Percentiles rank a stretch among this genome's conserved stretches.
Conservation (phyloP, 2,888 invertebrate genomes). For the Phrixothrix hirtus region DNA sequence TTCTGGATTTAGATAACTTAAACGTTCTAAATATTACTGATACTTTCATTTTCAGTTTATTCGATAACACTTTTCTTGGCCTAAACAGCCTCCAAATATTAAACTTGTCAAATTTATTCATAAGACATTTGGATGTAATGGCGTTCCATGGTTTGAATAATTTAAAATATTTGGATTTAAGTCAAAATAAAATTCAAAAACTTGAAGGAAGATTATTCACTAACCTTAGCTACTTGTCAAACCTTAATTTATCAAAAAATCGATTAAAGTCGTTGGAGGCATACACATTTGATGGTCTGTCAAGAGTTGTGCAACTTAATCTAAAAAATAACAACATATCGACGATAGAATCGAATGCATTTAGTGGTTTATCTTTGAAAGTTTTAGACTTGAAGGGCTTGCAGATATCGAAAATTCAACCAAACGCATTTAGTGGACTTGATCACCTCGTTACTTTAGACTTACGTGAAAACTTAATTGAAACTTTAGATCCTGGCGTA, state of each 20-base stretch:
- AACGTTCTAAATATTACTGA: neutral
- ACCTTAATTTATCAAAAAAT: conserved; percentile 40
- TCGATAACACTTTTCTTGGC: neutral
- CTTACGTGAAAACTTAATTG: conserved; percentile 13
- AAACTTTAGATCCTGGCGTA: neutral
- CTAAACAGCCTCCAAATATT: conserved; percentile 12
- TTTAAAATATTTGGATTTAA: conserved; percentile 17
- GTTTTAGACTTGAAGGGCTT: neutral
- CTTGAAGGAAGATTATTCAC: conserved; percentile 15
- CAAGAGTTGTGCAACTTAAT: conserved; percentile 18
- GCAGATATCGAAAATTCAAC: conserved; percentile 1
- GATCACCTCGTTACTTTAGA: conserved; percentile 1
- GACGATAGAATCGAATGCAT: conserved; percentile 3
- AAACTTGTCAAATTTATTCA: conserved; percentile 15
- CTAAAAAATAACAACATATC: neutral
- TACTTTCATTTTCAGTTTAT: neutral
- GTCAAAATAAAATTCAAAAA: conserved; percentile 11
- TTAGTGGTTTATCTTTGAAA: neutral
- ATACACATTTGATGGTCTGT: neutral
- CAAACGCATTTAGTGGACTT: conserved; percentile 2
- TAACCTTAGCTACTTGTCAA: conserved; percentile 41
- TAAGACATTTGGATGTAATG: conserved; percentile 5
- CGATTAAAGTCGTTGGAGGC: neutral
- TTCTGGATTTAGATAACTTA: neutral
- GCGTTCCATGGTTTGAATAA: conserved; percentile 16